Base-by-base conservation (phyloP, 2,888 invertebrate genomes). In the Phrixothrix hirtus region DNA sequence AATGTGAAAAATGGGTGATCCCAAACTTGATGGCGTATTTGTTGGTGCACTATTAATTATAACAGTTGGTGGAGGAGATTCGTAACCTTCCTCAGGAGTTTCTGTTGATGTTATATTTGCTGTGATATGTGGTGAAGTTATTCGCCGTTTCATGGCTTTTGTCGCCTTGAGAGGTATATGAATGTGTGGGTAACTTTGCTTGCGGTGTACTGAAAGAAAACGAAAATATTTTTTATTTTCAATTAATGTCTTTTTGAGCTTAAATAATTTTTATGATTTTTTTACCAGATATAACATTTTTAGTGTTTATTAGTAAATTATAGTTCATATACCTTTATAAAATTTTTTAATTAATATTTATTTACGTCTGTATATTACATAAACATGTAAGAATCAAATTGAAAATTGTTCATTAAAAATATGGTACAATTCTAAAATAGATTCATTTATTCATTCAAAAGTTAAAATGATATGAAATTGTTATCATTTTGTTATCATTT, bases 171-270 rank as follows among this genome's bases (percentile, higher is more conserved):
- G 70, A 32, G 84, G 83, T 64, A 78, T 79, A 65, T 83, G 83
- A 63, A 81, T 80, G 66, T 85, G 84, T 17, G 82, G 84, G 66
- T 84, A 84, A 66, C 81, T 82, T 69, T 79, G 79, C 65, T 83
- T 80, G 27, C 84, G 78, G 66, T 85, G 84, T 70, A 82, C 85
- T 85, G 72, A 31, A 46, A 41, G 30, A 30, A 36, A 36, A n/a
- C n/a, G n/a, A 31, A 1, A 30, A 47, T 21, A 14, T 17, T 12
- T 27, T 14, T 27, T 9, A 27, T 5, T 17, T 41, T 2, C n/a
- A 13, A 12, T 34, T n/a, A 15, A 6, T 4, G 3, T 9, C 26
- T 4, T n/a, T n/a, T n/a, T n/a, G n/a, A n/a, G n/a, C n/a, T n/a
- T n/a, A n/a, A n/a, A n/a, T n/a, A n/a, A n/a, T n/a, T n/a, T n/a